Conservation (phyloP, 2,113 vertebrate genomes). For the Sceloporus tristichus region DNA sequence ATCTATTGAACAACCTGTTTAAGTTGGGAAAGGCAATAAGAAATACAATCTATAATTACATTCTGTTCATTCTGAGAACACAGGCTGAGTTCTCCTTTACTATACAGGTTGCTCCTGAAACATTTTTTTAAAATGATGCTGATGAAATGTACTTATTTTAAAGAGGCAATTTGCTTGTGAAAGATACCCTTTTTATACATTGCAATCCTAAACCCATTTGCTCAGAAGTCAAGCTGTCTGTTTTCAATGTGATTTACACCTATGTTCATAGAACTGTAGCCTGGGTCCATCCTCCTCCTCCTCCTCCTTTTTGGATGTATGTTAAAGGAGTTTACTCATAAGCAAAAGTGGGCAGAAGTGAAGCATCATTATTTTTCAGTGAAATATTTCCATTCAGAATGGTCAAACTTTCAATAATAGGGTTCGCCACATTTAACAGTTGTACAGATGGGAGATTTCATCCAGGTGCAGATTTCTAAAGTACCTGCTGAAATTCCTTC, state of each 20-base stretch:
- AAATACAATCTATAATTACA: not conserved
- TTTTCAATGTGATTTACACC: not conserved
- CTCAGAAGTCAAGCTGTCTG: not conserved
- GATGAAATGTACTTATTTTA: conserved; percentile 32
- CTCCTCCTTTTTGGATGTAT: not conserved
- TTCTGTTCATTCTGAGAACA: not conserved
- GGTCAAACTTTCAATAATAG: not conserved
- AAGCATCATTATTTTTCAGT: not conserved
- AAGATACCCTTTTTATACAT: not conserved
- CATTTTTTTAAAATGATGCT: conserved; percentile 4
- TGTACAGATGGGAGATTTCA: not conserved
- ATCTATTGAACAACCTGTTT: not conserved
- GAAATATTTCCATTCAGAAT: not conserved
- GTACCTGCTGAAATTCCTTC: not conserved
- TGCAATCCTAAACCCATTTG: not conserved
- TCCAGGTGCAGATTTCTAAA: not conserved
- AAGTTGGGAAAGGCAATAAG: not conserved
- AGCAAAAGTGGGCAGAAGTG: not conserved
- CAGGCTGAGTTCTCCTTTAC: not conserved
- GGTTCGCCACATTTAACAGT: not conserved
- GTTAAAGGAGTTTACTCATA: not conserved
- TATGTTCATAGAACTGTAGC: not conserved
- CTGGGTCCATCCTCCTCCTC: not conserved
- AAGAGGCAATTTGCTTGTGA: conserved; percentile 12
- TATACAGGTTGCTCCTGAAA: not conserved